phyloP scores from a whole-genome alignment of 2,113 vertebrate genomes.

The Amphiprion ocellaris region DNA sequence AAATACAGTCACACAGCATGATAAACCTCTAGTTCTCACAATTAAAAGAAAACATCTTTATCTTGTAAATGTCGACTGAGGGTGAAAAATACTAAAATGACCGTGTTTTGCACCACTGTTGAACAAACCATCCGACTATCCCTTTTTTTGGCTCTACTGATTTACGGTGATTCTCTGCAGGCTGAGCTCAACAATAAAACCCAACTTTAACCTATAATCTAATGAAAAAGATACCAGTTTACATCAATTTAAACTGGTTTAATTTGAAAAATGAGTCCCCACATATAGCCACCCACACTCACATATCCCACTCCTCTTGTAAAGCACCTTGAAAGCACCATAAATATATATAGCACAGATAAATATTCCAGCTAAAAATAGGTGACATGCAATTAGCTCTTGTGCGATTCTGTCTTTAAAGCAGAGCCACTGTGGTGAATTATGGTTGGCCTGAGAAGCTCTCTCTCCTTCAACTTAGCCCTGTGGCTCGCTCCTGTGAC shows the following conservation, averaged over 20 bases:
- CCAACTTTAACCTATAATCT: not conserved
- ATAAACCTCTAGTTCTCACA: too few species aligned
- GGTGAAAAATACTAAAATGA: too few species aligned
- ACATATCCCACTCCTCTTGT: constrained; percentile 14
- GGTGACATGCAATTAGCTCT: constrained; percentile 65
- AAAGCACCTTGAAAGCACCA: constrained; percentile 47
- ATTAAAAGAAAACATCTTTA: too few species aligned
- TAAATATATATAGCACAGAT: constrained; percentile 51
- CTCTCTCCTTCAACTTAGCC: constrained; percentile 40
- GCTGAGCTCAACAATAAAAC: not conserved
- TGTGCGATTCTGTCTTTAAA: constrained; percentile 65
- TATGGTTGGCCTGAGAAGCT: constrained; percentile 33
- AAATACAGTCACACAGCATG: too few species aligned
- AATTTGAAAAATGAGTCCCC: not conserved
- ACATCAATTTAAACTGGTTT: not conserved
- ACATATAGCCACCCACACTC: not conserved
- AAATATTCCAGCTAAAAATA: constrained; percentile 63
- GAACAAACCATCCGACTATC: too few species aligned
- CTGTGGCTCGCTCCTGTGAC: constrained; percentile 29
- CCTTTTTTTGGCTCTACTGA: too few species aligned
- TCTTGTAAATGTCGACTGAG: too few species aligned
- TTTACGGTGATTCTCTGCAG: not conserved
- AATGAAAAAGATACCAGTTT: not conserved
- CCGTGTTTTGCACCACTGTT: too few species aligned
- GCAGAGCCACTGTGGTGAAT: constrained; percentile 56